Base-by-base conservation (phyloP, 2,797 vertebrate genomes). In the Enteromius unitaeniatus region DNA sequence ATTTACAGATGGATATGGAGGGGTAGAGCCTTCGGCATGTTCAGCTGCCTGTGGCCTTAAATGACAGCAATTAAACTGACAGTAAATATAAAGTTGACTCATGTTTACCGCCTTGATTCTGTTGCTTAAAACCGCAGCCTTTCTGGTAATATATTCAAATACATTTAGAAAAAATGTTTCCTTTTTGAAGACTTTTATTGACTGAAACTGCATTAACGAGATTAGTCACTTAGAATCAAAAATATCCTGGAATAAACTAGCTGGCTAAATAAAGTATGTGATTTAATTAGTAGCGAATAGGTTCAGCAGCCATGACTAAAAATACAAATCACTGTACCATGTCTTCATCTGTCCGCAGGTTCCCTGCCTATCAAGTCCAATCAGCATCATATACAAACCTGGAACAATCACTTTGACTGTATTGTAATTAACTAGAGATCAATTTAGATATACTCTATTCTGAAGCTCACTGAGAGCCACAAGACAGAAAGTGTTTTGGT, bases 401-500 rank as follows among this genome's bases (percentile, higher is more conserved):
- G 72, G 64, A 74, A 75, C 76, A 60, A 84, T 82, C 40, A 69
- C 78, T 84, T 70, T 84, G 88, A 89, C 81, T 86, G 85, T 70
- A 86, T 81, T 60, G 79, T 31, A 86, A 91, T 88, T 14, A 89
- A 86, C 88, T 78, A 87, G 64, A 75, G 82, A 89, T 91, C 78
- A 7, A 86, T 76, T 68, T 76, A 55, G 72, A 68, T 68, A 28
- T 47, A 81, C 8, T 64, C 15, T 64, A 13, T 23, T 51, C 42
- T 49, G 14, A 5, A n/a, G 42, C 42, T 62, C 42, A 40, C 40
- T 34, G 80, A 73, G 45, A 74, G 67, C 21, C 42, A 81, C 21
- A 62, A 47, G 13, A 62, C 40, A 31, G 21, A 75, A 40, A 55
- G 55, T 23, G 55, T 81, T 51, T 51, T 74, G 58, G 14, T 82